Conservation (phyloP, 23 tunicate genomes). For the Aplidium turbinatum region DNA sequence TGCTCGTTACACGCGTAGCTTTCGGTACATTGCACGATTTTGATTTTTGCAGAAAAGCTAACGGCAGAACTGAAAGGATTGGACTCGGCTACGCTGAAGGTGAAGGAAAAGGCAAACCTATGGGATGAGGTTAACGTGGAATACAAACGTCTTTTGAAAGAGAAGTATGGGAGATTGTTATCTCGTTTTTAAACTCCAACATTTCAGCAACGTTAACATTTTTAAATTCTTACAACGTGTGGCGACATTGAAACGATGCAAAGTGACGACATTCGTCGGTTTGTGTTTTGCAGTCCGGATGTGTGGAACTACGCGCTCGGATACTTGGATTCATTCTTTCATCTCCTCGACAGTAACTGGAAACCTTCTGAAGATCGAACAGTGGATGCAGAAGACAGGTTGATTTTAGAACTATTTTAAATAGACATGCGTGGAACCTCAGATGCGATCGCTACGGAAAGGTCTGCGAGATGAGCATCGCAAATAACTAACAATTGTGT, state of each 20-base stretch:
- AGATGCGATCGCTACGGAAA: too few relatives aligned
- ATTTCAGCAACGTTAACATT: too few relatives aligned
- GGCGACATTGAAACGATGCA: too few relatives aligned
- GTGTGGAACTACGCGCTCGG: constrained; percentile 80
- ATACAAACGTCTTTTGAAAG: constrained; percentile 36
- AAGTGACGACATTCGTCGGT: too few relatives aligned
- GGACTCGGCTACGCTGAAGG: neutral
- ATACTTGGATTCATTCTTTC: constrained; percentile 72
- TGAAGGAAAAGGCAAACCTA: constrained; percentile 14
- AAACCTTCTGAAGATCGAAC: neutral
- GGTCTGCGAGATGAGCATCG: too few relatives aligned
- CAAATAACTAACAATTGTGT: too few relatives aligned
- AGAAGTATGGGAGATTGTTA: too few relatives aligned
- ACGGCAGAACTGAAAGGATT: constrained; percentile 29
- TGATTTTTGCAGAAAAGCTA: constrained; percentile 44
- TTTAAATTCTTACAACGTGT: too few relatives aligned
- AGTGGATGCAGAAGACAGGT: neutral
- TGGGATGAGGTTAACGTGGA: constrained; percentile 61
- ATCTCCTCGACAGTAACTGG: constrained; percentile 8
- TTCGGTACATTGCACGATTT: neutral
- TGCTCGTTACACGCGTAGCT: neutral
- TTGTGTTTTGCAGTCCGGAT: constrained; percentile 47
- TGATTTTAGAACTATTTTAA: too few relatives aligned
- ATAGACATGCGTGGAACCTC: too few relatives aligned
- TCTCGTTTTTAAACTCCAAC: too few relatives aligned